phyloP scores from a whole-genome alignment of 1,140 invertebrate species.

The Drosophila funebris region DNA sequence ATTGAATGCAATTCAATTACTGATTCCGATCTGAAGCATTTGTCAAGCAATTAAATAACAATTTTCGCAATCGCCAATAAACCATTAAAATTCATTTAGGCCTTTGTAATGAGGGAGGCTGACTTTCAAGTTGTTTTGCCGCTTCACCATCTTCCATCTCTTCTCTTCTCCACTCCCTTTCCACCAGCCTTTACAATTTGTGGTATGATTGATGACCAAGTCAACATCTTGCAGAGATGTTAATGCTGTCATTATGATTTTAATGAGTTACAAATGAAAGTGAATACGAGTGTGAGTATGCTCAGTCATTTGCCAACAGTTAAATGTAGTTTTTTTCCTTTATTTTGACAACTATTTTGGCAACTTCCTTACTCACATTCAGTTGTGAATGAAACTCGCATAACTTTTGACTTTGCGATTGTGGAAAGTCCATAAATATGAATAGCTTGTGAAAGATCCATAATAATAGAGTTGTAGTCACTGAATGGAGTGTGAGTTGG shows the following conservation, averaged over 20 bases:
- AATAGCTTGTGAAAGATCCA: neutral
- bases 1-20: slow-evolving; percentile 47
- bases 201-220: slow-evolving; percentile 65
- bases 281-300: slow-evolving; percentile 14
- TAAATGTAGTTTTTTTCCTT: slow-evolving; percentile 1
- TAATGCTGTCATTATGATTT: slow-evolving; percentile 69
- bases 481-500: slow-evolving; percentile 3
- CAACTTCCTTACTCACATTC: slow-evolving; percentile 8
- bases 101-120: slow-evolving; percentile 15
- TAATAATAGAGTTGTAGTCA: slow-evolving; percentile 7
- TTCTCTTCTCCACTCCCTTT: neutral
- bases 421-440: slow-evolving; percentile 13
- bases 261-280: slow-evolving; percentile 78
- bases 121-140: slow-evolving; percentile 20
- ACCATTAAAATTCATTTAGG: slow-evolving; percentile 67
- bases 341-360: slow-evolving; percentile 9
- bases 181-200: slow-evolving; percentile 23
- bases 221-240: slow-evolving; percentile 33
- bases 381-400: slow-evolving; percentile 9
- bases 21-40: slow-evolving; percentile 17
- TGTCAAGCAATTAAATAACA: slow-evolving; percentile 66
- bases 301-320: neutral
- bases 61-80: slow-evolving; percentile 66
- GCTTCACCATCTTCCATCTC: neutral
- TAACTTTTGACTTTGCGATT: slow-evolving; percentile 14